Percentiles rank a stretch among this genome's conserved stretches.
These are phyloP conservation scores for Coryphaenoides rupestris DNA, from an alignment of 2,113 vertebrate species.

Conservation along the genomic window DNA sequence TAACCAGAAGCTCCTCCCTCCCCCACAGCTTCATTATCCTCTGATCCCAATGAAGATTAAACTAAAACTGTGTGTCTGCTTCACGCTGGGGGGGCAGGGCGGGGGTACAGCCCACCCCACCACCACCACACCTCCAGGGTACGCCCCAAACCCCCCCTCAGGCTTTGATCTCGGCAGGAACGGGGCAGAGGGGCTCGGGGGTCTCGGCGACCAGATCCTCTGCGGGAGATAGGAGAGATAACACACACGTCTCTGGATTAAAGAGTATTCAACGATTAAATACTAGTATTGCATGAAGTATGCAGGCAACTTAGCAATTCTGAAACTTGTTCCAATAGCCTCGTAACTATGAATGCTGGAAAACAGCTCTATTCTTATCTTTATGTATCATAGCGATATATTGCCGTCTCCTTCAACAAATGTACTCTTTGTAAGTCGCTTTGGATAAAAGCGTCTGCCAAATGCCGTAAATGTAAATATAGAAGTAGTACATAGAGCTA, in stretches of 20 bases:
- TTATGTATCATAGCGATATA: too few species aligned
- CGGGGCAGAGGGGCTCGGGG: slow-evolving; percentile 84
- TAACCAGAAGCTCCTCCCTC: neutral
- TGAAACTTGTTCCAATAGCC: too few species aligned
- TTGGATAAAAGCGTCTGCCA: too few species aligned
- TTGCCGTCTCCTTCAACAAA: too few species aligned
- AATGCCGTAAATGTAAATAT: too few species aligned
- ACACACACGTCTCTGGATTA: neutral
- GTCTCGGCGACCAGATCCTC: slow-evolving; percentile 93
- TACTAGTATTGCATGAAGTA: too few species aligned
- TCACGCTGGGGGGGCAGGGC: neutral
- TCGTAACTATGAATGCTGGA: too few species aligned
- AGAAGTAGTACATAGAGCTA: too few species aligned
- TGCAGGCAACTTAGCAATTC: too few species aligned
- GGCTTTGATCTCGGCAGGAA: slow-evolving; percentile 89
- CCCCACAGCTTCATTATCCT: neutral
- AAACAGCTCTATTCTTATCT: too few species aligned
- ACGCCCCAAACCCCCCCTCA: slow-evolving; percentile 59
- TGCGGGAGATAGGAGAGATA: slow-evolving; percentile 44
- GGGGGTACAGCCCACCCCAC: neutral
- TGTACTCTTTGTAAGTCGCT: too few species aligned
- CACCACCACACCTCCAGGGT: neutral
- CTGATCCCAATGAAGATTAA: neutral
- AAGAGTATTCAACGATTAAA: too few species aligned
- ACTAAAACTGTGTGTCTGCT: neutral